Percentiles rank a stretch among this genome's conserved stretches.
These are phyloP conservation scores for Hemibagrus guttatus DNA, from an alignment of 2,797 vertebrate genomes.

Conservation along the genomic window DNA sequence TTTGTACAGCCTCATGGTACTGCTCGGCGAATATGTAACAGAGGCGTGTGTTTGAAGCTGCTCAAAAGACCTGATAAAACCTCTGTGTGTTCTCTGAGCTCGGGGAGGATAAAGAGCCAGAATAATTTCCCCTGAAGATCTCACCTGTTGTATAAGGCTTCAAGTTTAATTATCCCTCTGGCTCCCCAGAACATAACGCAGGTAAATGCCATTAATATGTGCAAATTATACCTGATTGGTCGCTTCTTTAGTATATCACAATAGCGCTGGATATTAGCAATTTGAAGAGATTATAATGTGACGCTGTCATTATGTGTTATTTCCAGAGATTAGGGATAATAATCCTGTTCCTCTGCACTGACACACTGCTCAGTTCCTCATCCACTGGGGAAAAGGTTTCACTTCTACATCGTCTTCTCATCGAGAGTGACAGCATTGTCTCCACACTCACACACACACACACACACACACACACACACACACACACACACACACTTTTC, in stretches of 20 bases:
- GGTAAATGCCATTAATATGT: slow-evolving; percentile 61
- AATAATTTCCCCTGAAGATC: slow-evolving; percentile 38
- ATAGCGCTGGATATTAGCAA: slow-evolving; percentile 63
- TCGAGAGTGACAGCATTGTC: neutral
- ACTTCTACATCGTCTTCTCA: neutral
- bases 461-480: neutral
- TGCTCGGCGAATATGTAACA: neutral
- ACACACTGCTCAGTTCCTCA: slow-evolving; percentile 45
- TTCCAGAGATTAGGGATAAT: slow-evolving; percentile 66
- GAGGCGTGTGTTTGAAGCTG: neutral
- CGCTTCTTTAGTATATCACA: slow-evolving; percentile 65
- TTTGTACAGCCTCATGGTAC: neutral
- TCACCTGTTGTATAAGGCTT: slow-evolving; percentile 47
- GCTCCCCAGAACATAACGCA: slow-evolving; percentile 49
- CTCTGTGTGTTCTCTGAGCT: neutral
- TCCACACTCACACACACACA: slow-evolving; percentile 11
- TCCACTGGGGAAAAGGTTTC: neutral
- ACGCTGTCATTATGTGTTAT: slow-evolving; percentile 66
- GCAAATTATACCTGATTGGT: slow-evolving; percentile 73
- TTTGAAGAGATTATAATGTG: slow-evolving; percentile 69
- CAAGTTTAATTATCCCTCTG: slow-evolving; percentile 51
- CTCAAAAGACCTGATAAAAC: neutral
- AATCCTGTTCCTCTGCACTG: slow-evolving; percentile 46
- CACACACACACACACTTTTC: neutral
- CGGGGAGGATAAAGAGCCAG: slow-evolving; percentile 5